Percentiles rank a stretch among this genome's conserved stretches.
phyloP scores from a whole-genome alignment of 2,113 vertebrate genomes.

The Cebidichthys violaceus region DNA sequence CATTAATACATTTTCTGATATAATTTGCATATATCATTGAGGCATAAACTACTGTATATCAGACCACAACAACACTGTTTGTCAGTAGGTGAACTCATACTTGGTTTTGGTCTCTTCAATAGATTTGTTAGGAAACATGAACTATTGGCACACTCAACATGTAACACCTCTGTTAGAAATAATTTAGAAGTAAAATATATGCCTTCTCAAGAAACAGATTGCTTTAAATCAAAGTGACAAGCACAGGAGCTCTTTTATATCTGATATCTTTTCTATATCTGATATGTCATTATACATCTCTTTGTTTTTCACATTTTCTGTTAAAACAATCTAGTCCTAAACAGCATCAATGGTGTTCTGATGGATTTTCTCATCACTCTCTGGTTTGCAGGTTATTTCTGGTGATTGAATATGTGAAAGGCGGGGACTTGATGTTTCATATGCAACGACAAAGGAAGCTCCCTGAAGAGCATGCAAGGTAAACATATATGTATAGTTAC shows the following conservation, averaged over 20 bases:
- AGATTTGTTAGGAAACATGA: not conserved
- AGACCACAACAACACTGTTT: not conserved
- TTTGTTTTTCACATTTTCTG: not conserved
- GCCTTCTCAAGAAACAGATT: not conserved
- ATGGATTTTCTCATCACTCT: slow-evolving; percentile 10
- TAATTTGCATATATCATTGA: not conserved
- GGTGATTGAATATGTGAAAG: slow-evolving; percentile 98
- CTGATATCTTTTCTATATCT: not conserved
- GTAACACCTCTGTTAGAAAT: not conserved
- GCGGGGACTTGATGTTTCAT: slow-evolving; percentile 98
- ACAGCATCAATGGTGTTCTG: not conserved
- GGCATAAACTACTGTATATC: not conserved
- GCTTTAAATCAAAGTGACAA: not conserved
- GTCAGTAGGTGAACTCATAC: too few species aligned
- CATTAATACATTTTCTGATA: not conserved
- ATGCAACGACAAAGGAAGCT: slow-evolving; percentile 98
- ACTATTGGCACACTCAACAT: not conserved
- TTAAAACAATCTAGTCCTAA: not conserved
- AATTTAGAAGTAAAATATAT: not conserved
- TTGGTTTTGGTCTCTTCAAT: not conserved
- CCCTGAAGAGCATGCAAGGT: slow-evolving; percentile 97
- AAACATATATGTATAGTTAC: slow-evolving; percentile 36
- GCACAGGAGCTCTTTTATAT: not conserved
- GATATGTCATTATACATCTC: not conserved
- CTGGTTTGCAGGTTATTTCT: slow-evolving; percentile 89